Percentiles rank a stretch among this genome's conserved stretches.
These are phyloP conservation scores for Epinephelus awoara DNA, from an alignment of 2,797 vertebrate genomes.

Conservation along the genomic window DNA sequence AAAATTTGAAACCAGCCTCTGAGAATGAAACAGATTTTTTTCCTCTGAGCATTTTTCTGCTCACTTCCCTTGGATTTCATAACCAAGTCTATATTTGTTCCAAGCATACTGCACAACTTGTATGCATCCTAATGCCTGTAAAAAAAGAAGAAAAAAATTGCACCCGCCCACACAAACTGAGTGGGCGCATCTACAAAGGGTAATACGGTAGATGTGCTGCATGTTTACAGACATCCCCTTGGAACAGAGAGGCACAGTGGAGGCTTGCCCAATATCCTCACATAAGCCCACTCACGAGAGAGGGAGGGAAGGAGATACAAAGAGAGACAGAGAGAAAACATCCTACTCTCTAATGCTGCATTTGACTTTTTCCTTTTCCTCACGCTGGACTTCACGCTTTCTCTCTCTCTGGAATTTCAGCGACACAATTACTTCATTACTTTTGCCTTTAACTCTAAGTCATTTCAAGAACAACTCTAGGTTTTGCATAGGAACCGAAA, in stretches of 20 bases:
- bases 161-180: conserved; percentile 70
- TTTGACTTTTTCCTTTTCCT: conserved; percentile 67
- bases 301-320: conserved; percentile 65
- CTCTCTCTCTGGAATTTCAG: conserved; percentile 46
- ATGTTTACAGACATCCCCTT: conserved; percentile 80
- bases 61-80: conserved; percentile 65
- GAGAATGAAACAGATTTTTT: conserved; percentile 28
- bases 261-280: conserved; percentile 82
- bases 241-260: conserved; percentile 74
- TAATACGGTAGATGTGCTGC: conserved; percentile 79
- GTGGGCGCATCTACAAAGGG: conserved; percentile 80
- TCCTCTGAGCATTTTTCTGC: conserved; percentile 28
- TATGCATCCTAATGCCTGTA: conserved; percentile 70
- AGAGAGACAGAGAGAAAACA: conserved; percentile 57
- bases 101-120: conserved; percentile 61
- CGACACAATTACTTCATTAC: background rate
- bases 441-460: background rate
- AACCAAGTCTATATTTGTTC: conserved; percentile 75
- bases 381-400: conserved; percentile 53
- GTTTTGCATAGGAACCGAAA: conserved; percentile 17
- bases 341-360: conserved; percentile 70
- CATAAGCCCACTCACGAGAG: conserved; percentile 74
- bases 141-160: conserved; percentile 56
- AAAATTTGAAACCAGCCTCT: conserved; percentile 4
- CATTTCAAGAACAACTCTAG: background rate